A percentile compares a stretch with the other conserved stretches of the same genome.
Evolutionary conservation across 1,140 invertebrate species (phyloP).

Genomic region (Scaptodrosophila lebanonensis): DNA sequence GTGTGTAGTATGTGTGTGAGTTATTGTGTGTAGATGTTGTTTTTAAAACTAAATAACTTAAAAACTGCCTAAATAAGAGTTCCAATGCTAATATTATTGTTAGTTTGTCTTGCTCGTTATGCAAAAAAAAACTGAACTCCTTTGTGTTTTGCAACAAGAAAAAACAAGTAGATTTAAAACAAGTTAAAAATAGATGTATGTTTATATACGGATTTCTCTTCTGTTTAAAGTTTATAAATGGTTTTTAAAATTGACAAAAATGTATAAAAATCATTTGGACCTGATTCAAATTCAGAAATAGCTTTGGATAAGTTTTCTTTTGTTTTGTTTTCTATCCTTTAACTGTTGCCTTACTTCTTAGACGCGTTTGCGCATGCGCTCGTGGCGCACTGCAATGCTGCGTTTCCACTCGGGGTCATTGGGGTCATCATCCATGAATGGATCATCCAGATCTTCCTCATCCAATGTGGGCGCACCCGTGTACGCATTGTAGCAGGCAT

Average conservation of each 20-base stretch:
- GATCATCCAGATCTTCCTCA: conserved; percentile 79
- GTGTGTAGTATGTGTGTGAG: conserved; percentile 13
- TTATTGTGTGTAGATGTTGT: not conserved
- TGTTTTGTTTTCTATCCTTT: not conserved
- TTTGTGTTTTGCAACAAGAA: conserved; percentile 10
- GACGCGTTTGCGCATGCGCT: conserved; percentile 36
- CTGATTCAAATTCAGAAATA: conserved; percentile 31
- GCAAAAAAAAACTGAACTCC: conserved; percentile 10
- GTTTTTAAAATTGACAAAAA: conserved; percentile 43
- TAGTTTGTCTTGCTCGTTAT: conserved; percentile 10
- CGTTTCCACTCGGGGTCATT: conserved; percentile 88
- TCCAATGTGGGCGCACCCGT: conserved; percentile 41
- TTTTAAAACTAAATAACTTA: conserved; percentile 70
- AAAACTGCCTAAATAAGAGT: conserved; percentile 39
- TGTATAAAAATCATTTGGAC: conserved; percentile 37
- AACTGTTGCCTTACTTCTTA: conserved; percentile 11
- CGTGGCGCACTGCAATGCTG: conserved; percentile 22
- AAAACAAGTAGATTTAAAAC: conserved; percentile 50
- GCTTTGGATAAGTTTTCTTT: conserved; percentile 45
- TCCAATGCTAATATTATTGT: conserved; percentile 18
- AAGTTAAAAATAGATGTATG: conserved; percentile 46
- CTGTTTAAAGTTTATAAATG: not conserved
- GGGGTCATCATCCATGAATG: conserved; percentile 83
- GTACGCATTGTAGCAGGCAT: conserved; percentile 52
- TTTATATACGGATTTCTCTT: conserved; percentile 14